These are phyloP conservation scores for Nemoura dubitans DNA, from an alignment of 2,888 invertebrate genomes.

Conservation along the genomic window DNA sequence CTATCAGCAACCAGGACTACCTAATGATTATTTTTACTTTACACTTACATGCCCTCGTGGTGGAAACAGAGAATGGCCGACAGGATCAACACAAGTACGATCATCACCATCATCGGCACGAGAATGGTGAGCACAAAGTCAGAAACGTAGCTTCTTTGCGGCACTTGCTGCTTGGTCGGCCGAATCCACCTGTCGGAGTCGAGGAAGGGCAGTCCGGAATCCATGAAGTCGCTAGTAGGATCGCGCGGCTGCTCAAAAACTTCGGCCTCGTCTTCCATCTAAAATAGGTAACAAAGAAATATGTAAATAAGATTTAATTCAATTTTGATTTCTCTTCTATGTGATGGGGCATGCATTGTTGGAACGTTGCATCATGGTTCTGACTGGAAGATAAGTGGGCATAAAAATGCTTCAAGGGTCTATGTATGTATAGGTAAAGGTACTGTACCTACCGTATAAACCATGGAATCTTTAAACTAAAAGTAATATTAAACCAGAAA, in stretches of 20 bases:
- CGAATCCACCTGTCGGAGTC: constrained; percentile 68
- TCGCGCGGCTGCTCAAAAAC: constrained; percentile 55
- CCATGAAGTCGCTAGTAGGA: constrained; percentile 41
- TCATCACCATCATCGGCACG: constrained; percentile 73
- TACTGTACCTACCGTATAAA: too few relatives aligned
- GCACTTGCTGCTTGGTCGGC: constrained; percentile 68
- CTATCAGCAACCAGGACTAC: too few relatives aligned
- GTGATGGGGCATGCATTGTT: too few relatives aligned
- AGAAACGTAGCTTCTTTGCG: constrained; percentile 73
- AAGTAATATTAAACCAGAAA: too few relatives aligned
- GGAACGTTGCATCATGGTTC: too few relatives aligned
- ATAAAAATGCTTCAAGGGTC: too few relatives aligned
- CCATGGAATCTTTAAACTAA: too few relatives aligned
- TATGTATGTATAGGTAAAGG: too few relatives aligned
- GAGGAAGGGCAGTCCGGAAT: constrained; percentile 17
- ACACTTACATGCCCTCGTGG: constrained; percentile 79
- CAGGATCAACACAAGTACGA: constrained; percentile 72
- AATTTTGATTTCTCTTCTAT: not conserved
- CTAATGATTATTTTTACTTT: too few relatives aligned
- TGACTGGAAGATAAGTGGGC: too few relatives aligned
- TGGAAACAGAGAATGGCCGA: constrained; percentile 80
- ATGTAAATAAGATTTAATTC: not conserved
- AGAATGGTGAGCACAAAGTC: constrained; percentile 76
- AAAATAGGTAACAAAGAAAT: not conserved
- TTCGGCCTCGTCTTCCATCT: constrained; percentile 56